phyloP scores from a whole-genome alignment of 2,113 vertebrate genomes.

The Clarias batrachus region DNA sequence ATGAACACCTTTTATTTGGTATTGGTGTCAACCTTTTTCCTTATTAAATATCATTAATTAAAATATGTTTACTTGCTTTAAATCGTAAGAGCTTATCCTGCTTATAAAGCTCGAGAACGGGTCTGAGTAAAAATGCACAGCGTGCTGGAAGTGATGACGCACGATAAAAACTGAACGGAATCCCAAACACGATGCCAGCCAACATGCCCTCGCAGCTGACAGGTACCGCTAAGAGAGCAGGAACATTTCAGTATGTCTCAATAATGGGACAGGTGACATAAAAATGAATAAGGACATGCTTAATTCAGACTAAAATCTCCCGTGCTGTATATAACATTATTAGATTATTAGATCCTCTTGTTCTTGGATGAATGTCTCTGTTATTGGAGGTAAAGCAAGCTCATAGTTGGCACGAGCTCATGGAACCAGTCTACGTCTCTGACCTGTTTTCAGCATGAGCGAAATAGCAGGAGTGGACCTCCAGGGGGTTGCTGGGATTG shows the following conservation, averaged over 20 bases:
- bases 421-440: slow-evolving; percentile 51
- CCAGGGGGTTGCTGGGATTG: slow-evolving; percentile 81
- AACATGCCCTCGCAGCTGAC: not conserved
- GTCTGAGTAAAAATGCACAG: not conserved
- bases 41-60: not conserved
- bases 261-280: not conserved
- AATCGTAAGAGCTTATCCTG: not conserved
- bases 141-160: not conserved
- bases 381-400: slow-evolving; percentile 11
- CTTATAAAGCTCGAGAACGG: not conserved
- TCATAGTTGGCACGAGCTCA: not conserved
- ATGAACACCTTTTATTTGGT: not conserved
- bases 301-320: not conserved
- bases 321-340: not conserved
- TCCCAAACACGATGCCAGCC: not conserved
- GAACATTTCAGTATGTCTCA: not conserved
- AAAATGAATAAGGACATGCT: not conserved
- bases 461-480: slow-evolving; percentile 77
- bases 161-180: not conserved
- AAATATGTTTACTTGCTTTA: not conserved
- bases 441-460: slow-evolving; percentile 92
- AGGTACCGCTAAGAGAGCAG: not conserved
- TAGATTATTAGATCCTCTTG: not conserved
- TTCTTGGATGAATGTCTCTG: not conserved
- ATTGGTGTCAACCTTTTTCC: not conserved